These are phyloP conservation scores for Caerostris extrusa DNA, from an alignment of 1,140 invertebrate species.

Conservation along the genomic window DNA sequence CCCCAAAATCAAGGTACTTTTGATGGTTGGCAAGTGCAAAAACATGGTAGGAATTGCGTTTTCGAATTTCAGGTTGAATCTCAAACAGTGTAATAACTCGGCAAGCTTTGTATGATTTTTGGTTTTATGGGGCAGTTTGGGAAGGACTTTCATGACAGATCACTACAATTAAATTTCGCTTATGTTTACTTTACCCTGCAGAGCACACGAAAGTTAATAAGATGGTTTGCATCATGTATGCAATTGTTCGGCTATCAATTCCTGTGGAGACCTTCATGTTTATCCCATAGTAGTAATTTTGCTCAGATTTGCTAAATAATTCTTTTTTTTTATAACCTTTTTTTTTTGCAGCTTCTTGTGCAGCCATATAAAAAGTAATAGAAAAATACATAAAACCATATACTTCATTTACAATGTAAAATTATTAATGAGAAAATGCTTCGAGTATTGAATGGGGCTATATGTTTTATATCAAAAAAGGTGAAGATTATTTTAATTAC, in stretches of 20 bases:
- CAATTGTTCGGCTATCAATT: background rate
- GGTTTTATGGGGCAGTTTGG: background rate
- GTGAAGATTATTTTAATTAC: no score
- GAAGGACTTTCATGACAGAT: background rate
- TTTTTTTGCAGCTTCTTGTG: no score
- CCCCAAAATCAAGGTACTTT: background rate
- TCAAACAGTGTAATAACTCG: background rate
- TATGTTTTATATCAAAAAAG: no score
- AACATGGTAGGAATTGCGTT: background rate
- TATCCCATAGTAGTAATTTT: background rate
- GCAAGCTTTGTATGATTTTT: background rate
- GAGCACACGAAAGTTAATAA: background rate
- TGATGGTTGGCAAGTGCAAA: background rate
- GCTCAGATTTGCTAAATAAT: background rate
- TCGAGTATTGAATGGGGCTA: no score
- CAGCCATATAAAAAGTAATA: no score
- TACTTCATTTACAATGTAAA: no score
- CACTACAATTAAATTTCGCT: background rate
- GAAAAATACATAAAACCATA: no score
- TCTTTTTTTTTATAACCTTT: no score
- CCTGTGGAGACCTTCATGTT: background rate
- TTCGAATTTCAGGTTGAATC: background rate
- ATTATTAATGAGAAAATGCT: no score
- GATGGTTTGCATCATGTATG: background rate
- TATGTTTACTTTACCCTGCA: background rate